These are phyloP conservation scores for Zeugodacus cucurbitae DNA, from an alignment of 1,140 invertebrate genomes.

Conservation along the genomic window DNA sequence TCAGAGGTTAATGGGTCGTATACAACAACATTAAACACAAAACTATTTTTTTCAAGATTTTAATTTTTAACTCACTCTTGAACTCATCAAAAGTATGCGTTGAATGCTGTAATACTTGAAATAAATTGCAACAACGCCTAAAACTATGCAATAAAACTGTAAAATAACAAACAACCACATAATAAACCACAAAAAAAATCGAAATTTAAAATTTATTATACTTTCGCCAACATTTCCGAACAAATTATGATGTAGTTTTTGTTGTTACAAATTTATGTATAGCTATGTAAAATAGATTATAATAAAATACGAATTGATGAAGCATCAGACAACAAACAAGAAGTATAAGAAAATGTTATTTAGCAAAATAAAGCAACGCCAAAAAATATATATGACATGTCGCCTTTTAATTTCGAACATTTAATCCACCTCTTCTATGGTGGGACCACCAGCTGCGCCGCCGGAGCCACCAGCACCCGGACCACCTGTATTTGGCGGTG, in stretches of 20 bases:
- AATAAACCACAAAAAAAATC: constrained; percentile 21
- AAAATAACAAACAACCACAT: neutral
- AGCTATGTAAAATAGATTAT: constrained; percentile 35
- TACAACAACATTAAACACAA: too few relatives aligned
- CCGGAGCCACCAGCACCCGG: constrained; percentile 65
- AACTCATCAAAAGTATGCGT: neutral
- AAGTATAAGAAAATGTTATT: constrained; percentile 41
- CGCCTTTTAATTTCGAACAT: constrained; percentile 47
- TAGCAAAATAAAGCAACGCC: constrained; percentile 21
- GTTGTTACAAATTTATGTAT: constrained; percentile 3
- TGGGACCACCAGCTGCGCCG: constrained; percentile 79
- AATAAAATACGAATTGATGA: constrained; percentile 41
- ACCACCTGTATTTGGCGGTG: constrained; percentile 68
- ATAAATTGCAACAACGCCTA: too few relatives aligned
- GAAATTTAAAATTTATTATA: constrained; percentile 7
- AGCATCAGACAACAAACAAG: constrained; percentile 37
- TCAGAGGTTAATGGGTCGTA: too few relatives aligned
- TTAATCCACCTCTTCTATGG: constrained; percentile 96
- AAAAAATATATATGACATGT: constrained; percentile 27
- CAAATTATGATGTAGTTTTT: constrained; percentile 35
- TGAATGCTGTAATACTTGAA: neutral
- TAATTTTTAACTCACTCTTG: too few relatives aligned
- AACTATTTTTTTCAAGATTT: too few relatives aligned
- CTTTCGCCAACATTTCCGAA: neutral
- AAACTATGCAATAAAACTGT: neutral